Conservation (phyloP, 1,140 invertebrate species). For the Araneus ventricosus region DNA sequence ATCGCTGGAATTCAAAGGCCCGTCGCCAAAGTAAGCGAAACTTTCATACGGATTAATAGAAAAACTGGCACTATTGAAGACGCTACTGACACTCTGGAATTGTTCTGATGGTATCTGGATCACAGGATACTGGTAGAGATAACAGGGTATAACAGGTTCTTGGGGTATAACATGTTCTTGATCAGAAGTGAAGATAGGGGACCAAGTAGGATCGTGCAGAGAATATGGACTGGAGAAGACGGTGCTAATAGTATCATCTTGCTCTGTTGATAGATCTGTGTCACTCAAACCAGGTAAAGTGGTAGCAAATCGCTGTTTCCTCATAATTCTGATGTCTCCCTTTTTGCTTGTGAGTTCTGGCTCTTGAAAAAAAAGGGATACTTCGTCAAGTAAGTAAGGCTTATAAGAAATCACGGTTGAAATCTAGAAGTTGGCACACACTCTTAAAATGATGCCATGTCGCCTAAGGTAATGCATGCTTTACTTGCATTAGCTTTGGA, state of each 20-base stretch:
- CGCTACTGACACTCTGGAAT: conserved; percentile 12
- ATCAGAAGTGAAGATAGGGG: conserved; percentile 6
- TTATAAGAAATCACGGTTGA: too few relatives aligned
- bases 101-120: conserved; percentile 21
- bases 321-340: not conserved
- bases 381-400: too few relatives aligned
- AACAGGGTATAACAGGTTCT: conserved; percentile 36
- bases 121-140: conserved; percentile 53
- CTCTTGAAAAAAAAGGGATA: not conserved
- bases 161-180: conserved; percentile 35
- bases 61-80: not conserved
- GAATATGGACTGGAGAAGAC: conserved; percentile 18
- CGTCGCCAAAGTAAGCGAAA: not conserved
- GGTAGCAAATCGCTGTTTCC: conserved; percentile 45
- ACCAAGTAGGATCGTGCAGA: not conserved
- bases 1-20: not conserved
- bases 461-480: too few relatives aligned
- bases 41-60: conserved; percentile 21
- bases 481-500: too few relatives aligned
- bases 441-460: too few relatives aligned
- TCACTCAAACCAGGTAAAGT: conserved; percentile 9
- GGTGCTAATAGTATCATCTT: not conserved
- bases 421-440: too few relatives aligned
- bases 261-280: not conserved
- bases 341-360: not conserved